Evolutionary conservation across 53 echinoderm and acorn worm genomes (phyloP).

Genomic region (Echinarachnius parma): DNA sequence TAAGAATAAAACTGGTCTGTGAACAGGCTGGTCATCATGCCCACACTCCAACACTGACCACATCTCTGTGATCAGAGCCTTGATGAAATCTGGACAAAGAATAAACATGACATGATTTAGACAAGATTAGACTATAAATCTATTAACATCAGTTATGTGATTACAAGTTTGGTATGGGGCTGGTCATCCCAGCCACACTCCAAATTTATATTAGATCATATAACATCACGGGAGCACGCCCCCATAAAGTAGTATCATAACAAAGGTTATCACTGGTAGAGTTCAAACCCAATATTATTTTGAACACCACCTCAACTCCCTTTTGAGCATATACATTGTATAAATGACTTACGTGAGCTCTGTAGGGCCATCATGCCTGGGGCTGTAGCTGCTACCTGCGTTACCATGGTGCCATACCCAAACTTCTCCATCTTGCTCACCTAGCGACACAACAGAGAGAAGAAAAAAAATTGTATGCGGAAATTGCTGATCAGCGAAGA

Average conservation of each 20-base stretch:
- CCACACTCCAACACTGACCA: conserved; percentile 96
- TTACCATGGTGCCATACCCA: conserved; percentile 98
- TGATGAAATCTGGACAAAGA: conserved; percentile 73
- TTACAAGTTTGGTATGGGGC: not conserved
- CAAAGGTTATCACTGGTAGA: too few relatives aligned
- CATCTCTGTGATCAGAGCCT: conserved; percentile 72
- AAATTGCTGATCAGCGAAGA: too few relatives aligned
- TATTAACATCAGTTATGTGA: too few relatives aligned
- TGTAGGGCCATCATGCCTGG: conserved; percentile 92
- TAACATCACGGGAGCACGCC: too few relatives aligned
- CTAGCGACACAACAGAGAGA: too few relatives aligned
- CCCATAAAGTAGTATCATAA: too few relatives aligned
- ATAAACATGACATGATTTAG: not conserved
- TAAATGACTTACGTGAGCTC: conserved; percentile 81
- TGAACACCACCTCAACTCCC: too few relatives aligned
- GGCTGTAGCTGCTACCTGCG: conserved; percentile 88
- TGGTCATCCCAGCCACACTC: not conserved
- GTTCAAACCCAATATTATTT: too few relatives aligned
- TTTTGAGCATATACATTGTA: too few relatives aligned
- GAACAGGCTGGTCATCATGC: conserved; percentile 70
- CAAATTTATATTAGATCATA: not conserved
- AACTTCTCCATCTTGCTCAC: conserved; percentile 98
- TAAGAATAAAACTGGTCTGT: conserved; percentile 69
- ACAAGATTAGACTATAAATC: too few relatives aligned
- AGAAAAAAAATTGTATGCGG: too few relatives aligned